phyloP scores from a whole-genome alignment of 2,888 invertebrate genomes.

The Halocaridina rubra region DNA sequence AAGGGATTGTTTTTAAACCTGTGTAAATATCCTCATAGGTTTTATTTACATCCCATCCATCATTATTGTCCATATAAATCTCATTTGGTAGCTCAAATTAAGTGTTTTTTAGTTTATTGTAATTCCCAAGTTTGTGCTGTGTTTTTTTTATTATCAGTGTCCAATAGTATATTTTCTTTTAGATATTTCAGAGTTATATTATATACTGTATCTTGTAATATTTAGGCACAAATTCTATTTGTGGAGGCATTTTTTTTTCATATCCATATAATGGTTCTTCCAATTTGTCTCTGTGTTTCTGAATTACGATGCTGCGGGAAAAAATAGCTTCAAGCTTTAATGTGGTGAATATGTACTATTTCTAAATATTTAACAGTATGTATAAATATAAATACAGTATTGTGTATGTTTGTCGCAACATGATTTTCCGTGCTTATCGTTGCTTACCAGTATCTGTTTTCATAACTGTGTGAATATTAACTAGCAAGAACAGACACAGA shows the following conservation, averaged over 20 bases:
- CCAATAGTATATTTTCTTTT: slow-evolving; percentile 29
- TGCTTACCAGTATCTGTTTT: too few species aligned
- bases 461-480: too few species aligned
- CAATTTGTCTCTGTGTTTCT: slow-evolving; percentile 12
- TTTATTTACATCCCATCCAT: not conserved
- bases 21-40: not conserved
- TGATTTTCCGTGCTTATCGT: too few species aligned
- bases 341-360: slow-evolving; percentile 18
- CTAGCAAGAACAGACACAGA: too few species aligned
- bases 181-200: slow-evolving; percentile 36
- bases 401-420: too few species aligned
- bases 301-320: not conserved
- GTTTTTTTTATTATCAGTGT: slow-evolving; percentile 16
- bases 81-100: slow-evolving; percentile 39
- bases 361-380: too few species aligned
- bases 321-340: slow-evolving; percentile 48
- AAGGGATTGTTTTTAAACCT: too few species aligned
- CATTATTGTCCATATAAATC: slow-evolving; percentile 19
- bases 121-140: slow-evolving; percentile 41
- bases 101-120: slow-evolving; percentile 15
- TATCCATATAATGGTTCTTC: slow-evolving; percentile 49
- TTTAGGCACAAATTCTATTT: slow-evolving; percentile 42
- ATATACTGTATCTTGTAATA: slow-evolving; percentile 18
- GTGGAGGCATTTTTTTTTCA: slow-evolving; percentile 43
- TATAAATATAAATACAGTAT: too few species aligned